Conservation (phyloP, 2,113 vertebrate genomes). For the Mohoua ochrocephala region DNA sequence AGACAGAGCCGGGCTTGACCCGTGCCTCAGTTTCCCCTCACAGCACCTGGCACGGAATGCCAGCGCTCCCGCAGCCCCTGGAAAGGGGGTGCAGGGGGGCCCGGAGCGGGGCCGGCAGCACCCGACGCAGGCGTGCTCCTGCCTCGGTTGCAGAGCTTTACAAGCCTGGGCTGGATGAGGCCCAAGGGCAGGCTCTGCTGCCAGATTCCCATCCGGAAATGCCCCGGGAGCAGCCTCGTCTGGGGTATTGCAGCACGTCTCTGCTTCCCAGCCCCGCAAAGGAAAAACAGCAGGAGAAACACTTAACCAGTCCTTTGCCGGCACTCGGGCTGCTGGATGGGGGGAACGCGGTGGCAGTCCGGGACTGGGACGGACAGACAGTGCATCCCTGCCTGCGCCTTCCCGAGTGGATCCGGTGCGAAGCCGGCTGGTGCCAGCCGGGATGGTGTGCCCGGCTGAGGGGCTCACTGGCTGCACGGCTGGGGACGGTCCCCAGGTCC, state of each 20-base stretch:
- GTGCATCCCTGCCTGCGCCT: not conserved
- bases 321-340: not conserved
- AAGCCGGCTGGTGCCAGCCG: rapidly evolving
- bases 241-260: constrained; percentile 54
- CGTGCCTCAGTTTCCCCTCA: not conserved
- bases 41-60: not conserved
- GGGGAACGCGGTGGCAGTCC: rapidly evolving
- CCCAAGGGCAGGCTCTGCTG: constrained; percentile 34
- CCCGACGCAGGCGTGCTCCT: not conserved
- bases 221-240: constrained; percentile 56
- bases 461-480: rapidly evolving
- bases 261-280: constrained; percentile 32
- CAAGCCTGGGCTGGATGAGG: constrained; percentile 36
- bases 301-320: constrained; percentile 33
- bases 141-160: not conserved
- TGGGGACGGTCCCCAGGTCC: rapidly evolving
- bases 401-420: rapidly evolving
- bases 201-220: constrained; percentile 65
- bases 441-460: rapidly evolving
- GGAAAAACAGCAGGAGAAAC: constrained; percentile 43
- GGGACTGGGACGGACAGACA: not conserved
- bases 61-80: not conserved
- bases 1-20: not conserved
- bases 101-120: not conserved
- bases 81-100: not conserved